Evolutionary conservation across 2,113 vertebrate species (phyloP).

Genomic region (Mirza zaza): DNA sequence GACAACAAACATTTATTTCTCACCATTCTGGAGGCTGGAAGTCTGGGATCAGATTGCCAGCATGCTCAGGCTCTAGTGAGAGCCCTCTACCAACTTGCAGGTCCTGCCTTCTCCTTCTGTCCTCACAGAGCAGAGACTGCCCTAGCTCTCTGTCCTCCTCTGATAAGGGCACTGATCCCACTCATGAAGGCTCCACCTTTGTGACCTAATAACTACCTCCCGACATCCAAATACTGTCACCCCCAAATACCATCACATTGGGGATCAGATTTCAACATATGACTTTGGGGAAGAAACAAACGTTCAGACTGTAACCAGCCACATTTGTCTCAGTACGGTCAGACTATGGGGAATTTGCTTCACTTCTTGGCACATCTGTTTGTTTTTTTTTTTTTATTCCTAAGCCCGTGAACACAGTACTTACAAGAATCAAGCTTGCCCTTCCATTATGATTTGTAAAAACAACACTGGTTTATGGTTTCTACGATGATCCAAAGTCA

Average conservation of each 20-base stretch:
- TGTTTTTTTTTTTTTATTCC: background rate
- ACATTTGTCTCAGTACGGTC: background rate
- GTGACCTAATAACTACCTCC: background rate
- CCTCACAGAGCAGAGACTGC: too few species aligned
- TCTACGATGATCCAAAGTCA: background rate
- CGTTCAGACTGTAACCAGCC: background rate
- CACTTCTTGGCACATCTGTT: background rate
- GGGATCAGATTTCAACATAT: background rate
- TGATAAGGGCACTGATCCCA: background rate
- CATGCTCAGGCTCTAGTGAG: background rate
- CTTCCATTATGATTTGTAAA: background rate
- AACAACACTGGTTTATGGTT: background rate
- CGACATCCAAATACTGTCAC: background rate
- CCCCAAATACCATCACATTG: background rate
- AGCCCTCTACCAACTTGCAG: too few species aligned
- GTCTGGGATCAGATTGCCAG: background rate
- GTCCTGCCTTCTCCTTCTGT: background rate
- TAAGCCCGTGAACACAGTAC: background rate
- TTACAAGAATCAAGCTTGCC: background rate
- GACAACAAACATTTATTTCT: too few species aligned
- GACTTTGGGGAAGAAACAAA: background rate
- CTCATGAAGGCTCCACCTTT: background rate
- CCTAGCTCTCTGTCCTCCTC: background rate
- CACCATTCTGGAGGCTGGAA: background rate
- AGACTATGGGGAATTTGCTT: background rate